Evolutionary conservation across 1,140 invertebrate species (phyloP), one percentile per base, ranked within the genome.

Genomic region (Nasonia giraulti): DNA sequence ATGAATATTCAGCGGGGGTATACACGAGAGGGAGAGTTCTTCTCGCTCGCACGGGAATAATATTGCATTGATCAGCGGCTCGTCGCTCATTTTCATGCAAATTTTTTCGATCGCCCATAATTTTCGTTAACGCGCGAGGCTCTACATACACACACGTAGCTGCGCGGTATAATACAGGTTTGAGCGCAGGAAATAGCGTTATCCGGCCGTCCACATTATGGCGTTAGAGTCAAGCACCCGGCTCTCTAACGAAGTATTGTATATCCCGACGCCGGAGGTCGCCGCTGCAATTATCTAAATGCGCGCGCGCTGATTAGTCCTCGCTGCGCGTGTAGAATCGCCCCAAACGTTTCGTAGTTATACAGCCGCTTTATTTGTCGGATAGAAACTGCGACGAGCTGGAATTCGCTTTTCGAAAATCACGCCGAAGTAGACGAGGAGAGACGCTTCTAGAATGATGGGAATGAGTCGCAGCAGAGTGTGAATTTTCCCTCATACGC

Each of bases 241-340:
- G 27, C 33, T 20, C 55, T 20, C 66, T 84, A 86, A 86, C 83
- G 86, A 86, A 84, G 83, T 84, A 86, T 86, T 86, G 86, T 86
- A 31, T 66, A 31, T 66, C 55, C 40, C 37, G 79, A 66, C 37
- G 69, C 80, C 66, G 23, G 10, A 27, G 33, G 71, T 23, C 66
- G 75, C 17, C 66, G 75, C 66, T 40, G 62, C 47, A 84, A 86
- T 86, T 86, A 86, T 86, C 83, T 84, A 81, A 86, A 84, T 73
- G 82, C 73, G 47, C 40, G 37, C 27, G 76, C 82, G 76, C 37
- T 78, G 79, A 86, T 84, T 84, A 81, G 85, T 86, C 82, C 62
- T 73, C 79, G 80, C 74, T 23, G 20, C 37, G 44, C 31, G 55
- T 44, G 50, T 37, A 37, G 66, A 73, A 79, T 79, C 33, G 68